A percentile compares a stretch with the other conserved stretches of the same genome.
Conservation (phyloP, 1,140 invertebrate genomes). For the Drosophila yakuba region DNA sequence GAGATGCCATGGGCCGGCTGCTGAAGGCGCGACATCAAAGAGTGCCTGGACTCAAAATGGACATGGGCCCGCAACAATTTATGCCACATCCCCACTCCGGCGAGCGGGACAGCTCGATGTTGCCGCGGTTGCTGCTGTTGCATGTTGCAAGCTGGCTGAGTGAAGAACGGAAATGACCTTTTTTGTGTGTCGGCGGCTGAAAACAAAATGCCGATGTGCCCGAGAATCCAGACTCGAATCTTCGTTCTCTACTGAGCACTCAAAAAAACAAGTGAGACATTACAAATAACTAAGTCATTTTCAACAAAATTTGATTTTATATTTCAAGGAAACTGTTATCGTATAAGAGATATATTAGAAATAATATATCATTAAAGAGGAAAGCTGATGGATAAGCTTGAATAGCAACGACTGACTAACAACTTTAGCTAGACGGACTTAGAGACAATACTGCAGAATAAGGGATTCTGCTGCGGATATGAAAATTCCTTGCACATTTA, state of each 20-base stretch:
- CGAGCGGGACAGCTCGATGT: slow-evolving; percentile 24
- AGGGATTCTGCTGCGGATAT: no score
- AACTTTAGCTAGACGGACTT: no score
- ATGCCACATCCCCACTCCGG: slow-evolving; percentile 50
- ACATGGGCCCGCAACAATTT: slow-evolving; percentile 81
- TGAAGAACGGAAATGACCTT: slow-evolving; percentile 77
- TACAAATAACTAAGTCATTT: no score
- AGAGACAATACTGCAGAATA: no score
- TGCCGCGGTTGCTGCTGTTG: slow-evolving; percentile 23
- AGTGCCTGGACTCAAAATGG: slow-evolving; percentile 82
- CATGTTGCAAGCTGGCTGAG: slow-evolving; percentile 48
- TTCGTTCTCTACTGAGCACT: slow-evolving; percentile 32
- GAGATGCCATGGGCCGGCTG: slow-evolving; percentile 44
- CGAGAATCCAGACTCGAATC: slow-evolving; percentile 26
- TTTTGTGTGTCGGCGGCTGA: slow-evolving; percentile 57
- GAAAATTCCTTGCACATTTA: no score
- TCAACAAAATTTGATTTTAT: no score
- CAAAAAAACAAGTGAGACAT: neutral
- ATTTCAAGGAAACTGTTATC: no score
- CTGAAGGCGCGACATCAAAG: slow-evolving; percentile 78
- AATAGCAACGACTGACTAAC: no score
- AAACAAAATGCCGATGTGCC: slow-evolving; percentile 76
- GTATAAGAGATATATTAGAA: no score
- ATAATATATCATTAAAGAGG: no score
- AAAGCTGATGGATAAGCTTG: no score